Evolutionary conservation across 1,140 invertebrate genomes (phyloP).

Genomic region (Drosophila hydei): DNA sequence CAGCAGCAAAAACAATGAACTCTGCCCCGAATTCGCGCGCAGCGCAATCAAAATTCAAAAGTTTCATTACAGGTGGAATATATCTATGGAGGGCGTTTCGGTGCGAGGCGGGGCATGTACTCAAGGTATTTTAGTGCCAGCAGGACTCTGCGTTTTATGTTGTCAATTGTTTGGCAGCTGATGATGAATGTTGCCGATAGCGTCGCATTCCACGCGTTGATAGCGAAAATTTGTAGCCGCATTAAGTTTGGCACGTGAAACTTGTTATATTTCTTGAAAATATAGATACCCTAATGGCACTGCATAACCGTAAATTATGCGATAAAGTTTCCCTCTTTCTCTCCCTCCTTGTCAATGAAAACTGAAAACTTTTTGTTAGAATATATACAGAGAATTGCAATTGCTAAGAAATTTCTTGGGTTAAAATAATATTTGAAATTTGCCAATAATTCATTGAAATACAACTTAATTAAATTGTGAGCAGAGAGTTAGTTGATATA

Average conservation of each 20-base stretch:
- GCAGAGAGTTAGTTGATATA: no score
- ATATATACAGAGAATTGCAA: slow-evolving; percentile 14
- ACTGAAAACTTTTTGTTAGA: slow-evolving; percentile 22
- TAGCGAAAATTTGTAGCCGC: slow-evolving; percentile 71
- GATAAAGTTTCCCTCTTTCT: slow-evolving; percentile 49
- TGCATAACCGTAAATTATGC: slow-evolving; percentile 69
- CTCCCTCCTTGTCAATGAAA: not conserved
- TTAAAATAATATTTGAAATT: no score
- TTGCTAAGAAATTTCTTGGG: not conserved
- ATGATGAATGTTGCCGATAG: slow-evolving; percentile 80
- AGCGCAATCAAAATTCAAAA: slow-evolving; percentile 79
- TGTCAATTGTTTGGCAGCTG: slow-evolving; percentile 78
- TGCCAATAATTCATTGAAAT: no score
- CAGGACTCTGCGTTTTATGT: slow-evolving; percentile 43
- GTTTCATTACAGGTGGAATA: slow-evolving; percentile 78
- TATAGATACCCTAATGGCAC: slow-evolving; percentile 51
- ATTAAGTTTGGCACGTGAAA: slow-evolving; percentile 63
- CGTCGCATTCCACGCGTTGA: slow-evolving; percentile 45
- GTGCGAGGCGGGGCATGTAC: not conserved
- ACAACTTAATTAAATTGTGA: no score
- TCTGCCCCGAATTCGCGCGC: slow-evolving; percentile 12
- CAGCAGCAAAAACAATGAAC: slow-evolving; percentile 42
- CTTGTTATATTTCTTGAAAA: slow-evolving; percentile 39
- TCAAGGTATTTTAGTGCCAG: slow-evolving; percentile 2
- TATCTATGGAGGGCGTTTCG: slow-evolving; percentile 11